A percentile compares a stretch with the other conserved stretches of the same genome.
Conservation (phyloP, 2,888 invertebrate species). For the Caenorhabditis panamensis region DNA sequence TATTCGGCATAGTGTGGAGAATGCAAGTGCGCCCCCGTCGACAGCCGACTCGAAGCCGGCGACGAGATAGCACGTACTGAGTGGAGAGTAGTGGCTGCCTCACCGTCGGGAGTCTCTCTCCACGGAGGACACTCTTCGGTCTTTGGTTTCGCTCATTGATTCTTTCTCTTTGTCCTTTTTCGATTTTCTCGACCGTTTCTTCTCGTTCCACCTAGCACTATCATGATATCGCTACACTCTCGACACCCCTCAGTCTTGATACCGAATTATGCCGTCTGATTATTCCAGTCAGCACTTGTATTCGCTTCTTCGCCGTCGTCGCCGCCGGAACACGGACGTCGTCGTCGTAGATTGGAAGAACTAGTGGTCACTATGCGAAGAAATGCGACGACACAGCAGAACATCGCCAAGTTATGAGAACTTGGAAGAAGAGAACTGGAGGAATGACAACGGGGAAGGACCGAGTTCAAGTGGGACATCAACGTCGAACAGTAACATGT, state of each 20-base stretch:
- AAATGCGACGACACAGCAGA: conserved; percentile 30
- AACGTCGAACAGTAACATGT: not conserved
- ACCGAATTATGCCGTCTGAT: conserved; percentile 21
- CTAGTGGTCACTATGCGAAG: conserved; percentile 19
- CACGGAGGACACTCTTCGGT: conserved; percentile 64
- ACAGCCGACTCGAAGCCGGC: not conserved
- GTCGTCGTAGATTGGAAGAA: not conserved
- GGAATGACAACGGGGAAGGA: conserved; percentile 5
- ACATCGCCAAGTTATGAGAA: conserved; percentile 28
- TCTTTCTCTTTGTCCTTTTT: conserved; percentile 24
- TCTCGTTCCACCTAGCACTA: not conserved
- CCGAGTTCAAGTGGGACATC: conserved; percentile 26
- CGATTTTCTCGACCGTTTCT: conserved; percentile 11
- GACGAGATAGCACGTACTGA: not conserved
- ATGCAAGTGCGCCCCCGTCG: conserved; percentile 4
- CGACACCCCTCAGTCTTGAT: not conserved
- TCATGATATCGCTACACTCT: not conserved
- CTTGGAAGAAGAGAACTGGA: not conserved
- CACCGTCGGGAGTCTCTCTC: not conserved
- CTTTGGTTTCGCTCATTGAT: conserved; percentile 63
- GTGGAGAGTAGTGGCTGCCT: not conserved
- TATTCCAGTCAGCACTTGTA: conserved; percentile 25
- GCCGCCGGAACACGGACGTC: not conserved
- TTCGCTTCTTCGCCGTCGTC: not conserved
- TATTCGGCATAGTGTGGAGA: too few relatives aligned